Base-by-base conservation (phyloP, 2,797 vertebrate genomes). In the Anabacerthia variegaticeps region DNA sequence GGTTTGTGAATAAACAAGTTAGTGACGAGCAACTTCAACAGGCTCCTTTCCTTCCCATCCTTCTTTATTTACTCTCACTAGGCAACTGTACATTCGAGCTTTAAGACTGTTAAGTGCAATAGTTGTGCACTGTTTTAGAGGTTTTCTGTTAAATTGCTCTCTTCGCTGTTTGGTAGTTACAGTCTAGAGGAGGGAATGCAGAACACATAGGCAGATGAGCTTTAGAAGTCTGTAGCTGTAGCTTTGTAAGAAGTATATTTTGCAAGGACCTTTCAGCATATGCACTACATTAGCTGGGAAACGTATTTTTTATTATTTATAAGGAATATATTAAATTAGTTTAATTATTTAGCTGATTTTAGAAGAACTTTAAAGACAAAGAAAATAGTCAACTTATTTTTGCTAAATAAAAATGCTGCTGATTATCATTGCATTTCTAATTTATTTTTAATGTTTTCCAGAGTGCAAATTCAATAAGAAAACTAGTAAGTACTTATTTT, bases 381-480 rank as follows among this genome's bases (percentile, higher is more conserved):
- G 19, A 51, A 94, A 75, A 51, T 13, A 37, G 10, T 78, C 24
- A 39, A 54, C 7, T 62, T 27, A 12, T 67, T 93, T 90, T 89
- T 67, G 7, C 49, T 44, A 62, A 78, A 66, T 39, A 89, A 88
- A 63, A 91, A 71, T 58, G 49, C 39, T 73, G 15, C 12, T 82
- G 13, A 39, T 72, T 88, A 62, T 69, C 37, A 54, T 27, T 73
- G 13, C 10, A 82, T 13, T 72, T 94, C 65, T 96, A 89, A 89
- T 66, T n/a, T 75, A 36, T 88, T 88, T 91, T 76, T 65, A 44
- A 92, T 97, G 6, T 95, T 97, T 98, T 98, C 16, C 97, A 99
- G 99, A 99, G 99, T 95, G 99, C 98, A 74, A 99, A 99, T 98
- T 99, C 98, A 94, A 98, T 99, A 96, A 98, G 99, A 97, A 98